Evolutionary conservation across 2,888 invertebrate genomes (phyloP).

Genomic region (Opisthograptis luteolata): DNA sequence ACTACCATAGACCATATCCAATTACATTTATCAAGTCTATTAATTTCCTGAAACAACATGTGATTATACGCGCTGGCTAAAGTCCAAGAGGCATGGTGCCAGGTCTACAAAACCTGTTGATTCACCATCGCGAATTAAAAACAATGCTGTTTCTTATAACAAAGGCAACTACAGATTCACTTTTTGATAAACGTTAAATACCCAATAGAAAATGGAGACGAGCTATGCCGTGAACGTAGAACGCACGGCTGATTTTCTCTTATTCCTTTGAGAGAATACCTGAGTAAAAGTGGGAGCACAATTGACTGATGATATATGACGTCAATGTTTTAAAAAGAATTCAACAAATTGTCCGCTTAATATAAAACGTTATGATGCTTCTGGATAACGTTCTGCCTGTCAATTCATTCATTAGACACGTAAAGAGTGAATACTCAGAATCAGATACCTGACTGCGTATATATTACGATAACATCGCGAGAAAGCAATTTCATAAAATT

Average conservation of each 20-base stretch:
- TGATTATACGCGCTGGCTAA: constrained; percentile 64
- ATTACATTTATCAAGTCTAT: constrained; percentile 51
- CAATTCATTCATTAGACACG: no score
- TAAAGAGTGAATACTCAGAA: constrained; percentile 1
- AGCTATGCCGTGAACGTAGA: no score
- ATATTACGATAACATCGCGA: constrained; percentile 23
- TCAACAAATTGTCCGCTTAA: no score
- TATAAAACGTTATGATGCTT: no score
- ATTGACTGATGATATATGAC: no score
- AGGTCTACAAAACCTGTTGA: constrained; percentile 70
- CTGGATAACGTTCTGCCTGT: no score
- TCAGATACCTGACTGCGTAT: not conserved
- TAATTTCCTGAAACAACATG: constrained; percentile 57
- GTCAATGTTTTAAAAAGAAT: no score
- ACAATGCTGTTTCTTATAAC: constrained; percentile 22
- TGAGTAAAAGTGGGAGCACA: no score
- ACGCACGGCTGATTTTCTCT: no score
- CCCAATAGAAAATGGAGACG: no score
- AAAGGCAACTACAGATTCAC: not conserved
- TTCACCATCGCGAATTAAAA: constrained; percentile 44
- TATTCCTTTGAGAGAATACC: no score
- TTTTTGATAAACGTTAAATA: no score
- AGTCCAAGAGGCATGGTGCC: constrained; percentile 70
- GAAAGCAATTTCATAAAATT: constrained; percentile 18
- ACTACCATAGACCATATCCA: constrained; percentile 43